Conservation (phyloP, 2,888 invertebrate genomes). For the Drosophila infuscata region DNA sequence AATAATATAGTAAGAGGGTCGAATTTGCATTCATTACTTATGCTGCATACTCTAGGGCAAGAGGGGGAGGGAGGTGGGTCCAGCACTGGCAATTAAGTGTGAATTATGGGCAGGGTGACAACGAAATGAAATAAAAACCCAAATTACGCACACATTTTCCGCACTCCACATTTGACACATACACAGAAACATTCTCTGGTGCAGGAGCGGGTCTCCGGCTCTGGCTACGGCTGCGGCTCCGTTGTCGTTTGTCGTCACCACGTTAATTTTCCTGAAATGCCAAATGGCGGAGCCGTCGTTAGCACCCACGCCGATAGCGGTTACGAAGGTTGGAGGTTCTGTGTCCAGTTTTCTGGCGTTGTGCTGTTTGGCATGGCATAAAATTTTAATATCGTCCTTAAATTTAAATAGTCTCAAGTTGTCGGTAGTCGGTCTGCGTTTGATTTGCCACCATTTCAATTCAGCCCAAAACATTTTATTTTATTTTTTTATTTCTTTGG, state of each 20-base stretch:
- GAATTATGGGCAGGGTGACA: constrained; percentile 18
- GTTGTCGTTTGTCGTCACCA: constrained; percentile 9
- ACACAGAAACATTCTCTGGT: constrained; percentile 13
- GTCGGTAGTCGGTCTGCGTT: constrained; percentile 46
- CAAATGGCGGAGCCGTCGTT: constrained; percentile 58
- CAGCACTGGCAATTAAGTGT: constrained; percentile 40
- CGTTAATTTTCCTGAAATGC: constrained; percentile 63
- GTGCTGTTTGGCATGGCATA: constrained; percentile 47
- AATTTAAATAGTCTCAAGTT: constrained; percentile 72
- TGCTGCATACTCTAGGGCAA: constrained; percentile 12
- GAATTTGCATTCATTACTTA: constrained; percentile 30
- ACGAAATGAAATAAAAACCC: constrained; percentile 38
- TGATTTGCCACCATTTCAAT: constrained; percentile 61
- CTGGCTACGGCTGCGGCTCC: not conserved
- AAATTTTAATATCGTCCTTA: constrained; percentile 73
- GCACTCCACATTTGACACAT: constrained; percentile 14
- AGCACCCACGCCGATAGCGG: constrained; percentile 59
- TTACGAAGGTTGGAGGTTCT: constrained; percentile 5
- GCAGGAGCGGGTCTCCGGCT: not conserved
- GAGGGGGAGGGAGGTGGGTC: not conserved
- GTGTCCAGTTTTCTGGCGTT: constrained; percentile 43
- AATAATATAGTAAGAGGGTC: not conserved
- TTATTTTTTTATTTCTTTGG: constrained; percentile 48
- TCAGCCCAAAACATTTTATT: constrained; percentile 41
- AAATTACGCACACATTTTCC: constrained; percentile 27